Evolutionary conservation across 1,140 invertebrate species (phyloP).

Genomic region (Trissolcus basalis): DNA sequence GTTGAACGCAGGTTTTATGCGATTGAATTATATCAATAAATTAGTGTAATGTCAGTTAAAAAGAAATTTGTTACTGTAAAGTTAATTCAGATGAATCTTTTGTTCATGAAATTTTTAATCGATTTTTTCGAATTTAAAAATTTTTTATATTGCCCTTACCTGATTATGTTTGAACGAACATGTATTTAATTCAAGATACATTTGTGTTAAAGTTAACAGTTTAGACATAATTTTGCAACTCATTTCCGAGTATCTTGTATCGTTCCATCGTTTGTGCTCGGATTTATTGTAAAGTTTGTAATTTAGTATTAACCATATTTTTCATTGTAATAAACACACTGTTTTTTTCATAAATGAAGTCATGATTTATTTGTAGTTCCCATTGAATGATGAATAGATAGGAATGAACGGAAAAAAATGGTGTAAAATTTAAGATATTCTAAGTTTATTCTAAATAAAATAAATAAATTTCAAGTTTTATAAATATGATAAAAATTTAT

Average conservation of each 20-base stretch:
- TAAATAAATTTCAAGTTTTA: no score
- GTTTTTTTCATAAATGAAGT: neutral
- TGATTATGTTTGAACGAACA: neutral
- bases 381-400: no score
- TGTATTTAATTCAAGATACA: slow-evolving; percentile 1
- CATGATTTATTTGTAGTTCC: neutral
- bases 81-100: no score
- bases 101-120: neutral
- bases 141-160: neutral
- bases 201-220: neutral
- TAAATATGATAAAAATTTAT: no score
- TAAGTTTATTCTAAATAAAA: no score
- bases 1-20: no score
- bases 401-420: no score
- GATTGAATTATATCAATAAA: no score
- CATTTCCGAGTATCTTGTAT: neutral
- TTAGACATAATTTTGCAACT: neutral
- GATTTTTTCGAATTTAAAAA: neutral
- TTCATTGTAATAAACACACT: neutral
- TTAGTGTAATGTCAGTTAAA: no score
- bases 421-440: no score
- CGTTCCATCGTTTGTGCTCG: neutral
- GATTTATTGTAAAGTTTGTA: neutral
- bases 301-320: neutral
- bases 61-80: no score